Conservation (phyloP, 2,888 invertebrate genomes). For the Beris chalybata region DNA sequence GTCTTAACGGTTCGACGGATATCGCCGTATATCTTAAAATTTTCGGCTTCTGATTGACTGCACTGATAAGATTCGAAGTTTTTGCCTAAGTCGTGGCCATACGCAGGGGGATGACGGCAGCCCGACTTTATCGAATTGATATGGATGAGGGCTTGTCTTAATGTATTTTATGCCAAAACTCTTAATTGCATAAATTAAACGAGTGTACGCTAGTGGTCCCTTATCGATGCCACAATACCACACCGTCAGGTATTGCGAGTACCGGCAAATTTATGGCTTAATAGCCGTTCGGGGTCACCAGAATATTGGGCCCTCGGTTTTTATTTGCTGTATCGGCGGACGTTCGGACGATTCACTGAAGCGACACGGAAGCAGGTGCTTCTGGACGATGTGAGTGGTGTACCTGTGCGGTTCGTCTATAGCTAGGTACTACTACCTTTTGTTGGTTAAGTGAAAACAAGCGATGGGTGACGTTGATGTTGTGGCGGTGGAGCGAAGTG, state of each 20-base stretch:
- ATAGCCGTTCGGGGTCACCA: not conserved
- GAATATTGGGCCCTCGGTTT: conserved; percentile 16
- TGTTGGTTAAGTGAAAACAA: conserved; percentile 28
- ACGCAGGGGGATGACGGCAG: too few species aligned
- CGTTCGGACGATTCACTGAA: conserved; percentile 22
- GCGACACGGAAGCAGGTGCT: conserved; percentile 28
- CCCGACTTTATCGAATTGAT: conserved; percentile 5
- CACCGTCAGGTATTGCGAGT: too few species aligned
- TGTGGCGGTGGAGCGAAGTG: conserved; percentile 28
- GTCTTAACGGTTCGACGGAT: conserved; percentile 11
- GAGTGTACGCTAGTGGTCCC: conserved; percentile 19
- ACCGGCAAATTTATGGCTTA: conserved; percentile 27
- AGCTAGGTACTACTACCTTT: conserved; percentile 6
- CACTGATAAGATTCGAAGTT: conserved; percentile 21
- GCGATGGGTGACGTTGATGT: conserved; percentile 31
- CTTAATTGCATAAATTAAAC: conserved; percentile 32
- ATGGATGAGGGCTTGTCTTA: conserved; percentile 23
- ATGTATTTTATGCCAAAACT: conserved; percentile 13
- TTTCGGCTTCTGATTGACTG: conserved; percentile 31
- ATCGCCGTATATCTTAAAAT: conserved; percentile 14
- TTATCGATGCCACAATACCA: not conserved
- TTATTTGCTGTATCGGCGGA: not conserved
- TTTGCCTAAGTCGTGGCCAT: not conserved
- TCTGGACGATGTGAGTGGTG: not conserved
- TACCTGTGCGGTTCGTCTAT: not conserved